Base-by-base conservation (phyloP, 1,140 invertebrate species). In the Megalopta genalis region DNA sequence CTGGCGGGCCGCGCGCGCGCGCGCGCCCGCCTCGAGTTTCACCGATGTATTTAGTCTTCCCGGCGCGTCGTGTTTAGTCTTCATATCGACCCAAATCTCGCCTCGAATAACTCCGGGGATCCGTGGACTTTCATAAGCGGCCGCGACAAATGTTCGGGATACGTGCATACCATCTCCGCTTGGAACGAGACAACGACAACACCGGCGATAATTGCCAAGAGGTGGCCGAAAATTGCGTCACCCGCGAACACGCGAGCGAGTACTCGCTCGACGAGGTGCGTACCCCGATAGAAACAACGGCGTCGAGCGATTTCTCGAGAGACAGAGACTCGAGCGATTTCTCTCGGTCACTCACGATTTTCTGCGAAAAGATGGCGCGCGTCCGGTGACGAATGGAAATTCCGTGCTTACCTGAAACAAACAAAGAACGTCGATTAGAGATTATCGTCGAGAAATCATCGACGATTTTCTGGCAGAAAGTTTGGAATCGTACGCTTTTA, bases 321-420 rank as follows among this genome's bases (percentile, higher is more conserved):
- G 62, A 60, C 67, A 60, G 49, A 21, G 14, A 14, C 27, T 77
- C 67, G 25, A 54, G 74, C 59, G 27, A 37, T 7, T 12, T 21
- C 21, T 39, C 32, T 52, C 52, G 70, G 73, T 82, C 70, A 82
- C 81, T 82, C 62, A 80, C 77, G 59, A 67, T 42, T 81, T 76
- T 72, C 23, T 59, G 54, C 10, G 32, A 14, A 71, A 49, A 21
- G 57, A 18, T 18, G 16, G 27, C 54, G 46, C 71, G 39, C 63
- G 39, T 64, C 46, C 46, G 49, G 16, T 37, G 59, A 57, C 46
- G 70, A n/a, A 80, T 74, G 70, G 10, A 12, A 46, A 49, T 39
- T 65, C 23, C 60, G 81, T 42, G 52, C 81, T 83, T 81, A 83
- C 81, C 78, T 83, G 72, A 4, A 76, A 80, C 66, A 83, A 37